Base-by-base conservation (phyloP, 2,888 invertebrate species). In the Exephanes ischioxanthus region DNA sequence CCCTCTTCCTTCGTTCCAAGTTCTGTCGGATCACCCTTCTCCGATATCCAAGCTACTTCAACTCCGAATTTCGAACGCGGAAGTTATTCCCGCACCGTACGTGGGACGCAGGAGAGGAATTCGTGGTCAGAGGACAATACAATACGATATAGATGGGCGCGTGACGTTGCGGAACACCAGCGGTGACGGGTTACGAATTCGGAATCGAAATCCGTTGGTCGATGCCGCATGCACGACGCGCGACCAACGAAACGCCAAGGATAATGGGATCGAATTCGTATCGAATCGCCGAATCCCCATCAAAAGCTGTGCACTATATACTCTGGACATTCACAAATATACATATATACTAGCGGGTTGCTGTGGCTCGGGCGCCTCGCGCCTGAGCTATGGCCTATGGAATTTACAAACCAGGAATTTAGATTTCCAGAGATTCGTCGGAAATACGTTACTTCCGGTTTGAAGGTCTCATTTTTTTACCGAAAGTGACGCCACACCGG, bases 51-150 rank as follows among this genome's bases (percentile, higher is more conserved):
- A 55, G 26, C 71, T 45, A 75, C 58, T 71, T 33, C 26, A 80
- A 73, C 73, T 79, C 72, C 82, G 80, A 86, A 87, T 86, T 86
- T 87, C 84, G 72, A 85, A 81, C 79, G 73, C 85, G 86, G 75
- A 87, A 86, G 87, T 88, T 87, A 86, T 87, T 86, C 80, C 84
- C 85, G 84, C 85, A 77, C 68, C 83, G 84, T 76, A 80, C 83
- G 84, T 79, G 80, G 84, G 80, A 77, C 72, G 84, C 79, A 84
- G 81, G 86, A 79, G 72, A 86, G 88, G 88, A 86, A 87, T 88
- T 87, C 87, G 88, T 87, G 86, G 87, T 83, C 75, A 84, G 85
- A 67, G 80, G 77, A 77, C 80, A 77, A 83, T 80, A 77, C 80
- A 80, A 83, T 80, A 83, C 79, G 63, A 33, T 80, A 77, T 80